These are phyloP conservation scores for Dasyprocta punctata DNA, from an alignment of 2,113 vertebrate genomes.

Conservation along the genomic window DNA sequence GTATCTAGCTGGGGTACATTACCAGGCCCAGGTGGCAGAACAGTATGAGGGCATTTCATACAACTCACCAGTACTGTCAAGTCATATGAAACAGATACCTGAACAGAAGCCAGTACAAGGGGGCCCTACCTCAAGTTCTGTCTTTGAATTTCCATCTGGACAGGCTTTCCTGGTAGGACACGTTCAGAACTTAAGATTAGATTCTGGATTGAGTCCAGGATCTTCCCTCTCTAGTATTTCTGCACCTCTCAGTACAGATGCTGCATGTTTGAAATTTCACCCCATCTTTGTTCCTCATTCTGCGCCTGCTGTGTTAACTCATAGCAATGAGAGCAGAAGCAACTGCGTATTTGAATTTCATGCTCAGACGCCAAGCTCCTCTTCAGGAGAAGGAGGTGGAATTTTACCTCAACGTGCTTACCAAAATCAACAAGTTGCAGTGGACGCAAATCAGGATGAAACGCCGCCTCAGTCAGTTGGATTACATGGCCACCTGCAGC, in stretches of 20 bases:
- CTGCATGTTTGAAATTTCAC: constrained; percentile 88
- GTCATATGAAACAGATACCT: constrained; percentile 84
- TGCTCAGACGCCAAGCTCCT: constrained; percentile 86
- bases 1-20: constrained; percentile 88
- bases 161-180: constrained; percentile 90
- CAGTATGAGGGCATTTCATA: constrained; percentile 85
- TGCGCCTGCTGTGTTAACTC: constrained; percentile 92
- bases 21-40: constrained; percentile 86
- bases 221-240: constrained; percentile 86
- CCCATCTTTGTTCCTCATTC: constrained; percentile 92
- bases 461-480: constrained; percentile 80
- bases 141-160: constrained; percentile 90
- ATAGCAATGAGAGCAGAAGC: constrained; percentile 87
- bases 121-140: constrained; percentile 87
- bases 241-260: constrained; percentile 86
- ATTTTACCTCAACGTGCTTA: constrained; percentile 89
- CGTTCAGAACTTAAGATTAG: constrained; percentile 89
- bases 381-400: constrained; percentile 88
- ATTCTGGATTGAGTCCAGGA: constrained; percentile 86
- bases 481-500: constrained; percentile 91
- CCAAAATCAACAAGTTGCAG: constrained; percentile 90
- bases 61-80: constrained; percentile 80
- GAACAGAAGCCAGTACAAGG: constrained; percentile 86
- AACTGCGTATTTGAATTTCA: constrained; percentile 95
- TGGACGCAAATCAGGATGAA: constrained; percentile 94